phyloP scores from a whole-genome alignment of 2,888 invertebrate genomes.

The Phyllotreta striolata region DNA sequence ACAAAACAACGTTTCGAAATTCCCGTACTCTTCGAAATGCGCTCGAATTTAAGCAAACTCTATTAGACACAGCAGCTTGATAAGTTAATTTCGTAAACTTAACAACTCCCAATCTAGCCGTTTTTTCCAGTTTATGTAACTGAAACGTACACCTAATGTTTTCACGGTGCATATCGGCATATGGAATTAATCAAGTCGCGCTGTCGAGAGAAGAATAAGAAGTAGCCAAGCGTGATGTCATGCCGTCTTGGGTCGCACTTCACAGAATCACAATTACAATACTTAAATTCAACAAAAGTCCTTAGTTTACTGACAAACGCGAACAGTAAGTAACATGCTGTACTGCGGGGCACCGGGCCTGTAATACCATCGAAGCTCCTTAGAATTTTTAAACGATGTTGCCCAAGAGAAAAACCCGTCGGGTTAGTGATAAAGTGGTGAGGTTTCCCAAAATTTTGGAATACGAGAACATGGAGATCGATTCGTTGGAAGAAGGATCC shows the following conservation, averaged over 20 bases:
- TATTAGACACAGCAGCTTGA: too few species aligned
- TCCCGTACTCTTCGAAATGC: too few species aligned
- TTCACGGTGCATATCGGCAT: constrained; percentile 5
- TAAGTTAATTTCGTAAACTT: too few species aligned
- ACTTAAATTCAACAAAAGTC: constrained; percentile 36
- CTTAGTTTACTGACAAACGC: constrained; percentile 35
- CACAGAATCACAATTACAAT: constrained; percentile 58
- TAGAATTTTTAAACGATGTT: constrained; percentile 48
- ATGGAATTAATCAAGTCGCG: constrained; percentile 36
- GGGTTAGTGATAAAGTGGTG: constrained; percentile 50
- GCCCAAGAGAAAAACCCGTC: constrained; percentile 53
- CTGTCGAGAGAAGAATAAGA: constrained; percentile 53
- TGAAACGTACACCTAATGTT: too few species aligned
- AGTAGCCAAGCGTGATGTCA: constrained; percentile 60
- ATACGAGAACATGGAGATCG: constrained; percentile 57
- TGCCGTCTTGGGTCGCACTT: constrained; percentile 56
- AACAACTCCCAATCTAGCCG: too few species aligned
- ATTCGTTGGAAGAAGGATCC: constrained; percentile 56
- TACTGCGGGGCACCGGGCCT: neutral
- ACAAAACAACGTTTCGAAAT: neutral
- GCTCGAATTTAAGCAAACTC: too few species aligned
- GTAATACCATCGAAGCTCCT: neutral
- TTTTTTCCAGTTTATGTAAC: too few species aligned
- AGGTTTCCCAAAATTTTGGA: constrained; percentile 50
- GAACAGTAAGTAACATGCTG: constrained; percentile 27